phyloP scores from a whole-genome alignment of 2,888 invertebrate genomes.

The Acanthacorydalis orientalis region DNA sequence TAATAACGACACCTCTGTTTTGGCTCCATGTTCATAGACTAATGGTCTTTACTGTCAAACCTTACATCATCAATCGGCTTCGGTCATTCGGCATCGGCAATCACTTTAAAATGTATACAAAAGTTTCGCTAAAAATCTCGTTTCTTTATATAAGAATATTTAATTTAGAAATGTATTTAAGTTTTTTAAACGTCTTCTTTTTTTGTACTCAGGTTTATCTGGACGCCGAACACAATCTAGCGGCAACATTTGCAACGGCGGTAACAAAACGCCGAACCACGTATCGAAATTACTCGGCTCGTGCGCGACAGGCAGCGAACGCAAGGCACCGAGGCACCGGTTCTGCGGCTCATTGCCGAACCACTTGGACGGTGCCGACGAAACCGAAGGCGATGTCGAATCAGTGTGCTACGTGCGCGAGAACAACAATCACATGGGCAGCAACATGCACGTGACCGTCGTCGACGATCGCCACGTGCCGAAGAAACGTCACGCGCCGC shows the following conservation, averaged over 20 bases:
- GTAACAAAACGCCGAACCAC: constrained; percentile 29
- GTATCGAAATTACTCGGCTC: constrained; percentile 34
- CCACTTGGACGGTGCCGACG: constrained; percentile 39
- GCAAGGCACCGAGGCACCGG: background rate
- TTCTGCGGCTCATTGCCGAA: constrained; percentile 47
- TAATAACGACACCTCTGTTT: no score
- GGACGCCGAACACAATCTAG: constrained; percentile 57
- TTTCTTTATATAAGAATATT: no score
- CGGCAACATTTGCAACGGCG: constrained; percentile 55
- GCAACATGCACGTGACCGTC: background rate
- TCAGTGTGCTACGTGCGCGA: constrained; percentile 21
- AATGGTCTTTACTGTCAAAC: no score
- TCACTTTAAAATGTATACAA: no score
- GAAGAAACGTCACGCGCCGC: constrained; percentile 2
- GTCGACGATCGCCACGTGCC: background rate
- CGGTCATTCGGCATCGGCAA: no score
- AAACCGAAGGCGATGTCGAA: constrained; percentile 11
- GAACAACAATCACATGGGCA: constrained; percentile 31
- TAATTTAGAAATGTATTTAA: no score
- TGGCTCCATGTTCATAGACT: no score
- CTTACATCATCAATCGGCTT: no score
- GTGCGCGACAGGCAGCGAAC: constrained; percentile 31
- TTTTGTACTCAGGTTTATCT: constrained; percentile 31
- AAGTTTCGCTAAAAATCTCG: no score
- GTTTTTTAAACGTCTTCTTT: no score